Evolutionary conservation across 2,888 invertebrate species (phyloP).

Genomic region (Spialia ferax): DNA sequence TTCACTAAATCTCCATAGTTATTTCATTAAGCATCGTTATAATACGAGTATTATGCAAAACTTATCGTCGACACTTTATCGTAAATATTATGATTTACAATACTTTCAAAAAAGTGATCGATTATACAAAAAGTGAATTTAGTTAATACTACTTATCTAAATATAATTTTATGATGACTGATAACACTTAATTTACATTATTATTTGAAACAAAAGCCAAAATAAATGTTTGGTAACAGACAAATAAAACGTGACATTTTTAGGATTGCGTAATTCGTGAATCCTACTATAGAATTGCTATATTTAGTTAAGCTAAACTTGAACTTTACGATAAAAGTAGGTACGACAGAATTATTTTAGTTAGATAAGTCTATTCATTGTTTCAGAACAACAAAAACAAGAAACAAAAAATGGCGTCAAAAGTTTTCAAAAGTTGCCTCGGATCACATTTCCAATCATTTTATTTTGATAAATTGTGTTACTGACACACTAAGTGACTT

Average conservation of each 20-base stretch:
- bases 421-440: neutral
- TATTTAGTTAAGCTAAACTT: too few species aligned
- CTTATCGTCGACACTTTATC: conserved; percentile 4
- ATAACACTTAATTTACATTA: neutral
- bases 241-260: neutral
- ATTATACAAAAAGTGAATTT: neutral
- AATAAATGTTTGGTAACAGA: too few species aligned
- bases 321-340: too few species aligned
- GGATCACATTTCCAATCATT: neutral
- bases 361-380: too few species aligned
- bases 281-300: too few species aligned
- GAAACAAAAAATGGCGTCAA: neutral
- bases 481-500: conserved; percentile 29
- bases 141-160: neutral
- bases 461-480: conserved; percentile 15
- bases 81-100: neutral
- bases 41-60: conserved; percentile 6
- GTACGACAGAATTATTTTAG: too few species aligned
- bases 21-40: neutral
- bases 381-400: too few species aligned
- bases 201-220: neutral
- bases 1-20: neutral
- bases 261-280: too few species aligned
- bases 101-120: conserved; percentile 6
- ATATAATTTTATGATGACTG: neutral